Evolutionary conservation across 2,113 vertebrate genomes (phyloP), one percentile per base, ranked within the genome.

Genomic region (Cebus imitator): DNA sequence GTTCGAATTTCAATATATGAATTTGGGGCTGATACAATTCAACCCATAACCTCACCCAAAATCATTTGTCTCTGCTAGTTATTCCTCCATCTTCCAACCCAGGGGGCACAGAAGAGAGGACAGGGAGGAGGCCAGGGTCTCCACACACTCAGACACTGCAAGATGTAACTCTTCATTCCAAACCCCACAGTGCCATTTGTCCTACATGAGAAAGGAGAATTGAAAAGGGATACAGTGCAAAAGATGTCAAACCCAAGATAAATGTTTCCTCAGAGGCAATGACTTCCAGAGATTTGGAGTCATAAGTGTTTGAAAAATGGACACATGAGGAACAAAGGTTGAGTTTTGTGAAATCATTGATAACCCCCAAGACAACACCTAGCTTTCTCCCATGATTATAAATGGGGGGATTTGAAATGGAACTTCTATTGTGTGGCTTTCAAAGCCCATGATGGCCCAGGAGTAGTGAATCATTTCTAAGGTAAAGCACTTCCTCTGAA

Each of bases 401-500:
- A 91, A 83, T 84, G 12, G 81, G 88, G 78, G 30, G 55, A 91
- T 75, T 32, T 94, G 90, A 96, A 97, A 97, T 96, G 95, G 52
- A 97, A 95, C 91, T 97, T 93, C 86, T 73, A 80, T 70, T 84
- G 45, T 80, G 91, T 85, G 91, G 85, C 88, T 98, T 80, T 93
- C 91, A 94, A 58, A 90, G 70, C 48, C 94, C 96, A 85, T 20
- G 1, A 96, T 95, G 95, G 90, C 95, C 95, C 75, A 94, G 55
- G 92, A 78, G 92, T 64, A 93, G 66, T 96, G 72, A 97, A 90
- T 96, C 37, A 95, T 96, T 97, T 94, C 83, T 89, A 97, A 97
- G 87, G 93, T 2, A 97, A 91, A 98, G 64, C 17, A 16, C 85
- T 98, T 96, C 92, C 70, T 97, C 95, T 27, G 40, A 92, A 75